A percentile compares a stretch with the other conserved stretches of the same genome.
These are phyloP conservation scores for Acipenser transmontanus DNA, from an alignment of 2,797 vertebrate species.

Conservation along the genomic window DNA sequence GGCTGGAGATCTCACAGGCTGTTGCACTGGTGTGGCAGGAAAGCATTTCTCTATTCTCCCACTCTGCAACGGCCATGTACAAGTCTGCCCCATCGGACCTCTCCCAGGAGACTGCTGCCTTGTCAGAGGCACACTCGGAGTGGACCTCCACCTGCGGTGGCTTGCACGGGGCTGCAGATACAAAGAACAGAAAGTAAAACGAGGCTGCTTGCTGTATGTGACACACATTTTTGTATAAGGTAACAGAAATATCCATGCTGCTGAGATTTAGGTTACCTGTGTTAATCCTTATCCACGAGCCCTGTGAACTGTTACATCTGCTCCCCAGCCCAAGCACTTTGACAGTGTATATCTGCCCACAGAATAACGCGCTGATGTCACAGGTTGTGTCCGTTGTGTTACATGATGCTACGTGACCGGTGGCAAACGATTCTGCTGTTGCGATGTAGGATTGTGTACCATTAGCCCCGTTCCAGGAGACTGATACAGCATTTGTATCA, in stretches of 20 bases:
- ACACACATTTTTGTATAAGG: too few relatives aligned
- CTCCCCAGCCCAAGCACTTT: conserved; percentile 45
- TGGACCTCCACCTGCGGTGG: conserved; percentile 42
- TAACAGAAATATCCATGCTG: too few relatives aligned
- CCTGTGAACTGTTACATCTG: conserved; percentile 39
- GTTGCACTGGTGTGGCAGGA: conserved; percentile 47
- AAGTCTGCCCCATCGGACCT: conserved; percentile 46
- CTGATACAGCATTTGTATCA: conserved; percentile 37
- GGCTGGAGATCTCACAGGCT: conserved; percentile 43
- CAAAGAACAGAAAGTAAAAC: neutral
- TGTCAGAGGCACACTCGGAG: conserved; percentile 45
- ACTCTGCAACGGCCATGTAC: conserved; percentile 49
- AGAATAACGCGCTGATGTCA: conserved; percentile 49
- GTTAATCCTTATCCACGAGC: conserved; percentile 31
- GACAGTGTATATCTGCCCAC: conserved; percentile 49
- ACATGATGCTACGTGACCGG: conserved; percentile 30
- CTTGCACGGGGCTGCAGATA: conserved; percentile 53
- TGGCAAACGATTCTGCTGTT: conserved; percentile 25
- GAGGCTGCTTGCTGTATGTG: too few relatives aligned
- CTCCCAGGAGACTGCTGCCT: conserved; percentile 50
- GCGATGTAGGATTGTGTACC: conserved; percentile 50
- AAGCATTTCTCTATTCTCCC: conserved; percentile 28
- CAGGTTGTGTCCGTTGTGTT: conserved; percentile 40
- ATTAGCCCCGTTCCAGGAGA: conserved; percentile 54
- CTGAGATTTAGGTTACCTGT: conserved; percentile 42